phyloP scores from a whole-genome alignment of 1,140 invertebrate genomes.

The Drosophila arizonae region DNA sequence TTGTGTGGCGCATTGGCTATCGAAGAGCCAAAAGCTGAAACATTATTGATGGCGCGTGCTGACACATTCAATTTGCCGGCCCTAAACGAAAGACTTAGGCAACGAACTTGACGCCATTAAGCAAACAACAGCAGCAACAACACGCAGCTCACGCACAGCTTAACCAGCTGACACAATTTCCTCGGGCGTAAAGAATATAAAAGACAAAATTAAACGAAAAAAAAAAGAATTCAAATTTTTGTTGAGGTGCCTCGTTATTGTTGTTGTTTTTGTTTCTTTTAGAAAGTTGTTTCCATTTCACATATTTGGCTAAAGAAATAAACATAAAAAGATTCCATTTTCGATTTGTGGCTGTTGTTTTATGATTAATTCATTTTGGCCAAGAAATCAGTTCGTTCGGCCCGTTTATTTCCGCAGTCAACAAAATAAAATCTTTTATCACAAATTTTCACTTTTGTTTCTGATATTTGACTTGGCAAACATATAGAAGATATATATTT shows the following conservation, averaged over 20 bases:
- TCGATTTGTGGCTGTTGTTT: constrained; percentile 58
- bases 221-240: constrained; percentile 77
- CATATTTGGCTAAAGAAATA: constrained; percentile 74
- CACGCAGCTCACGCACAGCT: constrained; percentile 37
- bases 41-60: constrained; percentile 41
- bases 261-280: constrained; percentile 64
- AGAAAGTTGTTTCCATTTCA: constrained; percentile 80
- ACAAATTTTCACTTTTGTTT: too few relatives aligned
- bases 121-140: background rate
- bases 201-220: too few relatives aligned
- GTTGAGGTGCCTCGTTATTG: constrained; percentile 47
- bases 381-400: constrained; percentile 66
- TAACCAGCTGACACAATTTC: constrained; percentile 75
- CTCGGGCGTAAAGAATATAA: constrained; percentile 73
- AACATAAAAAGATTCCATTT: constrained; percentile 72
- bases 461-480: too few relatives aligned
- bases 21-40: constrained; percentile 7
- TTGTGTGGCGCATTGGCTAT: constrained; percentile 13
- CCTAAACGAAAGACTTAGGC: constrained; percentile 76
- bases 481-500: too few relatives aligned
- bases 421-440: too few relatives aligned
- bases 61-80: constrained; percentile 54
- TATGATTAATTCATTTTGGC: constrained; percentile 70
- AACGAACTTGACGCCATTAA: constrained; percentile 52
- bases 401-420: background rate